Evolutionary conservation across 2,888 invertebrate genomes (phyloP), one percentile per base, ranked within the genome.

Genomic region (Diaphora mendica): DNA sequence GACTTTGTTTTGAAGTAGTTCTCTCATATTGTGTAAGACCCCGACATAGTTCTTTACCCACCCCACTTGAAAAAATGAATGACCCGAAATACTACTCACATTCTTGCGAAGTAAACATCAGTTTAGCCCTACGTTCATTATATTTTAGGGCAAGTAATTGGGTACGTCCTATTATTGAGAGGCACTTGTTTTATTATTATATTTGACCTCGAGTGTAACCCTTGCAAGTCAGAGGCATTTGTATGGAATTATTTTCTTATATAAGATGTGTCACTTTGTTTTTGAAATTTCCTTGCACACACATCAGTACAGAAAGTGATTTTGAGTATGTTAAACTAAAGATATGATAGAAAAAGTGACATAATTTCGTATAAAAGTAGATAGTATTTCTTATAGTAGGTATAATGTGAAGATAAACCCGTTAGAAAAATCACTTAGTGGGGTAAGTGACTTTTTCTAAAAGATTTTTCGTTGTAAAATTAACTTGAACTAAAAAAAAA

Each of bases 1-100:
- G 91, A 92, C 88, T 92, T 90, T 90, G 86, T 90, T 88, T 88
- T 91, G 87, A 82, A 90, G 90, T 86, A 88, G 79, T 88, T 87
- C 88, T 87, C 71, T 75, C 75, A 85, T 88, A 91, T 93, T 91
- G 87, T 90, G 76, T 77, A 74, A 75, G 64, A 44, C 70, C 74
- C 86, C 84, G 87, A 89, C 88, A 85, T 88, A 85, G 87, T 89
- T 87, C 82, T 70, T 20, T 13, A 30, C 64, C 42, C 69, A 80
- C 87, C 88, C 77, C 77, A 85, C 84, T 85, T 72, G 81, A 86
- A 89, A 91, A 91, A 90, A 90, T 88, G 89, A 87, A 92, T 91
- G 90, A 87, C 87, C 86, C 26, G 87, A 84, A 84, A 85, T 82
- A 86, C 79, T 82, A 82, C 79, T 80, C 85, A 87, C 86, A 88